phyloP scores from a whole-genome alignment of 1,140 invertebrate genomes.

The Drosophila subobscura region DNA sequence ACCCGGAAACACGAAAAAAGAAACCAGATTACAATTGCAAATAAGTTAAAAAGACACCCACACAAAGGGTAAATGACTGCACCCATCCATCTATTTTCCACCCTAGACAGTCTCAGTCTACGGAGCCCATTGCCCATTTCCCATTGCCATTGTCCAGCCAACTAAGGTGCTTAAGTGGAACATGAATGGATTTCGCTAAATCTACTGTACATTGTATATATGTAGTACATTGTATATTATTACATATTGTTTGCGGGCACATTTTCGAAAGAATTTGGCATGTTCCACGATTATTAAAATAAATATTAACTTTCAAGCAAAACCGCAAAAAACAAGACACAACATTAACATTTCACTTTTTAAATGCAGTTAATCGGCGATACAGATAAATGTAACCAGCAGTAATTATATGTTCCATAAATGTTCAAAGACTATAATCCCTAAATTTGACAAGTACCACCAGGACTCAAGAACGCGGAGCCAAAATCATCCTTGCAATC shows the following conservation, averaged over 20 bases:
- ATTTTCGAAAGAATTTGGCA: no score
- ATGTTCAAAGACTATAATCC: background rate
- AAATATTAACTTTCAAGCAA: no score
- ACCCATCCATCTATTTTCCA: slow-evolving; percentile 55
- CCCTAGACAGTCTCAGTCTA: slow-evolving; percentile 26
- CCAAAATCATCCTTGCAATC: background rate
- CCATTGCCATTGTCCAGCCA: slow-evolving; percentile 40
- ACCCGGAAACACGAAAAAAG: slow-evolving; percentile 41
- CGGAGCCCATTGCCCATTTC: slow-evolving; percentile 20
- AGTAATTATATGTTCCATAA: slow-evolving; percentile 26
- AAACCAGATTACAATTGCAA: slow-evolving; percentile 44
- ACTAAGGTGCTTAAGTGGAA: slow-evolving; percentile 50
- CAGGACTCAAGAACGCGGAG: no score
- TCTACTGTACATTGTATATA: background rate
- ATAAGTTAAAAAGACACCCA: slow-evolving; percentile 31
- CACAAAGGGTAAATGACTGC: slow-evolving; percentile 42
- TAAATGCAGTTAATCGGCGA: slow-evolving; percentile 68
- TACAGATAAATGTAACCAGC: slow-evolving; percentile 67
- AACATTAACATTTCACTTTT: background rate
- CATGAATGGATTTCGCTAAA: slow-evolving; percentile 25
- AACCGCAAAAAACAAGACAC: no score
- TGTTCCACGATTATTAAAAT: no score
- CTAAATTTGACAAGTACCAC: no score
- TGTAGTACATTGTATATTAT: no score
- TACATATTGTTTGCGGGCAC: no score